phyloP scores from a whole-genome alignment of 92 coral and sea anemone species.

The Phenganax marumi region DNA sequence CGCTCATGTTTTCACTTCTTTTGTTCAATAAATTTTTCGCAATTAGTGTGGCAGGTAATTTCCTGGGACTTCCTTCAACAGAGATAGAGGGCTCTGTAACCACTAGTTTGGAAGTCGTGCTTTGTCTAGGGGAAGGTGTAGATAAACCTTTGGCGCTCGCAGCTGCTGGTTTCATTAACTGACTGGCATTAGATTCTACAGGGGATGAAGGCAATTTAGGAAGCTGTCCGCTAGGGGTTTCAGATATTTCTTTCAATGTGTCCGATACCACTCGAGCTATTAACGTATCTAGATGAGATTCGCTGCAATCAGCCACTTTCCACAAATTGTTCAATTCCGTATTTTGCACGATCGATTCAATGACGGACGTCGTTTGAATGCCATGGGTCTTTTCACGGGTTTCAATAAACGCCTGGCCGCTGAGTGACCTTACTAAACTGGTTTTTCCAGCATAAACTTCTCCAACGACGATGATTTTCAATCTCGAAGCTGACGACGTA shows the following conservation, averaged over 20 bases:
- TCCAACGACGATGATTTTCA: constrained; percentile 66
- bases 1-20: not conserved
- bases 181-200: not conserved
- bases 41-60: constrained; percentile 35
- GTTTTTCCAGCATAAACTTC: constrained; percentile 70
- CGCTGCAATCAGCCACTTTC: constrained; percentile 50
- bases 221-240: not conserved
- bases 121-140: not conserved
- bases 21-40: constrained; percentile 11
- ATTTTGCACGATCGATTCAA: constrained; percentile 33
- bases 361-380: constrained; percentile 61
- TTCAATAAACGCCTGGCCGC: constrained; percentile 54
- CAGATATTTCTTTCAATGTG: constrained; percentile 21
- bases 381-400: constrained; percentile 64
- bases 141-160: not conserved
- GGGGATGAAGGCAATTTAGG: constrained; percentile 17
- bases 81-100: constrained; percentile 6
- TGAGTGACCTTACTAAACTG: constrained; percentile 65
- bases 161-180: not conserved
- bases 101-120: not conserved
- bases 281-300: constrained; percentile 56
- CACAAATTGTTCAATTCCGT: constrained; percentile 65
- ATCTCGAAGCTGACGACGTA: constrained; percentile 53
- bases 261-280: constrained; percentile 55
- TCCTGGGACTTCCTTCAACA: constrained; percentile 33